Evolutionary conservation across 2,888 invertebrate genomes (phyloP), one percentile per base, ranked within the genome.

Genomic region (Rugalucina vietnamica): DNA sequence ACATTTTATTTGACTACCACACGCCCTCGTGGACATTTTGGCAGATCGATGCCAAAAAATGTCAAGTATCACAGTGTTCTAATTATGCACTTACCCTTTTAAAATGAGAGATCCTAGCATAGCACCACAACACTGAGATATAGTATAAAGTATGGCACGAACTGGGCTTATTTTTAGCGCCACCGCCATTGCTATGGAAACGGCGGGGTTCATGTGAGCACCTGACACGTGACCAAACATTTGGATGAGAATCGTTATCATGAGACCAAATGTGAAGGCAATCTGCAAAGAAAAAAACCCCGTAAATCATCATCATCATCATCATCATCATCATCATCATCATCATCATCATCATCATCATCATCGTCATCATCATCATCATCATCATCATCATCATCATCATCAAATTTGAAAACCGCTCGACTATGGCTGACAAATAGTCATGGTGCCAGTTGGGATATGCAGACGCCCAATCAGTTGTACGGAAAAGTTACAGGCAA

Each of bases 91-190:
- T 89, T 83, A 93, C 93, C 92, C 98, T 94, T 98, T 98, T 85
- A 98, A 96, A 84, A 98, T 96, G 0, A 98, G 98, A 4, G 98
- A 98, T 65, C 98, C 98, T 0, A 98, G 98, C 90, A 98, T 98
- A 32, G 97, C 98, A 21, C 98, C 99, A 65, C 98, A 97, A 94
- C 98, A 98, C 95, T 99, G 98, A 76, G 98, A 98, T 1, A 97
- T 96, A 83, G 98, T 96, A 95, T 98, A 98, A 32, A 98, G 95
- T 0, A 97, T 69, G 0, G 97, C 97, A 87, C 98, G 96, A 39
- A 97, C 39, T 0, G 97, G 95, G 90, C 97, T 97, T 79, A 98
- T 97, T 92, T 97, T 97, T 27, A 98, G 97, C 5, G 97, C 96
- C 4, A 97, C 96, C 75, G 98, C 95, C 95, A 98, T 96, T 2